Percentiles rank a stretch among this genome's conserved stretches.
Evolutionary conservation across 2,888 invertebrate species (phyloP).

Genomic region (Isotomurus palustris): DNA sequence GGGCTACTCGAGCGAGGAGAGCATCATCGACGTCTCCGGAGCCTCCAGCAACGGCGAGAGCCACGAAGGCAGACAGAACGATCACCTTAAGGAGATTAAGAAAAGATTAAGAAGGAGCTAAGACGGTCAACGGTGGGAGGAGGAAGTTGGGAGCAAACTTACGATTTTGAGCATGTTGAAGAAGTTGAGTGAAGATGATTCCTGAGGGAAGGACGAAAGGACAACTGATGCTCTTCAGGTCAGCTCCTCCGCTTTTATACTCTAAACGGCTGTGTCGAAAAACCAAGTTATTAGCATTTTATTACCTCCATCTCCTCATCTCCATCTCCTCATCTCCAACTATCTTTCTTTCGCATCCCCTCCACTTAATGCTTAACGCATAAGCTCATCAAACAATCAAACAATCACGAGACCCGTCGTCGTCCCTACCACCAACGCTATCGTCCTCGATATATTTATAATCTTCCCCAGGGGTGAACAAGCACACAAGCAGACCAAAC

Average conservation of each 20-base stretch:
- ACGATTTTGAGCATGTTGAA: constrained; percentile 36
- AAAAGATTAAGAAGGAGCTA: background rate
- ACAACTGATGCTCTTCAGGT: constrained; percentile 22
- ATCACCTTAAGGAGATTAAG: constrained; percentile 12
- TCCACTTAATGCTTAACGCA: too few relatives aligned
- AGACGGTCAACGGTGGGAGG: background rate
- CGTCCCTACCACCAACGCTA: too few relatives aligned
- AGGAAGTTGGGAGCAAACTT: constrained; percentile 8
- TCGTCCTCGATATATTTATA: too few relatives aligned
- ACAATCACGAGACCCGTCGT: too few relatives aligned
- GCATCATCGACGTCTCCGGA: constrained; percentile 27
- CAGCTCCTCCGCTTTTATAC: constrained; percentile 32
- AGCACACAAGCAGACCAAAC: too few relatives aligned
- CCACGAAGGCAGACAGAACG: constrained; percentile 28
- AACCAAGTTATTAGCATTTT: constrained; percentile 18
- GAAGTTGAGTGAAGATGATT: constrained; percentile 1
- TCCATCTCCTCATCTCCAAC: too few relatives aligned
- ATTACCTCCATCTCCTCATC: constrained; percentile 11
- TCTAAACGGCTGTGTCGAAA: constrained; percentile 12
- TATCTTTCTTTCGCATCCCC: too few relatives aligned
- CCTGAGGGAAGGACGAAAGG: constrained; percentile 11
- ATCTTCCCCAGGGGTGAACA: too few relatives aligned
- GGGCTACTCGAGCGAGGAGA: constrained; percentile 29
- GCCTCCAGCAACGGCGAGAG: constrained; percentile 23
- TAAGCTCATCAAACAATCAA: too few relatives aligned